phyloP scores from a whole-genome alignment of 2,113 vertebrate species.

The Cheilinus undulatus region DNA sequence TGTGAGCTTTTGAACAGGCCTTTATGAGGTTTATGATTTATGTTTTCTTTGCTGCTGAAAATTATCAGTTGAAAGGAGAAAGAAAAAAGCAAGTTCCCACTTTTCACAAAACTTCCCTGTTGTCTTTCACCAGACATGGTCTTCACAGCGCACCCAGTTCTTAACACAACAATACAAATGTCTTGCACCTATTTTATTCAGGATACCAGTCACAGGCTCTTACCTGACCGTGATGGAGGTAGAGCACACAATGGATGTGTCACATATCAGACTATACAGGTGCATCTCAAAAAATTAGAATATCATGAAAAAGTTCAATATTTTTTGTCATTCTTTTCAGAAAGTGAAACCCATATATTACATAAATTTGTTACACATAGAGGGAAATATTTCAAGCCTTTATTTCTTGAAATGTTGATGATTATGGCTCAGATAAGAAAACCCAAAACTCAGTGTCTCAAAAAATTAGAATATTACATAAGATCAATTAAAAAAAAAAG shows the following conservation, averaged over 20 bases:
- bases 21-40: conserved; percentile 28
- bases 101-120: neutral
- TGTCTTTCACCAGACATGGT: conserved; percentile 16
- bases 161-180: conserved; percentile 29
- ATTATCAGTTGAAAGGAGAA: conserved; percentile 25
- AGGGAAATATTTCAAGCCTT: no score
- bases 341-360: no score
- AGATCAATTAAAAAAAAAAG: no score
- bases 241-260: conserved; percentile 39
- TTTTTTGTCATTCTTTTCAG: no score
- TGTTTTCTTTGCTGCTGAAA: conserved; percentile 34
- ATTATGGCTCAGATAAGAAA: no score
- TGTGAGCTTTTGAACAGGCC: conserved; percentile 53
- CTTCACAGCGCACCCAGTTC: neutral
- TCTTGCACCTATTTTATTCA: conserved; percentile 7
- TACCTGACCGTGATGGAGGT: conserved; percentile 45
- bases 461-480: no score
- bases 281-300: no score
- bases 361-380: no score
- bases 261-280: conserved; percentile 5
- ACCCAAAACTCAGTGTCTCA: no score
- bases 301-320: no score
- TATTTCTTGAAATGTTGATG: no score
- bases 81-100: conserved; percentile 27
- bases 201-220: conserved; percentile 27